Evolutionary conservation across 2,113 vertebrate species (phyloP).

Genomic region (Polypterus bichir): DNA sequence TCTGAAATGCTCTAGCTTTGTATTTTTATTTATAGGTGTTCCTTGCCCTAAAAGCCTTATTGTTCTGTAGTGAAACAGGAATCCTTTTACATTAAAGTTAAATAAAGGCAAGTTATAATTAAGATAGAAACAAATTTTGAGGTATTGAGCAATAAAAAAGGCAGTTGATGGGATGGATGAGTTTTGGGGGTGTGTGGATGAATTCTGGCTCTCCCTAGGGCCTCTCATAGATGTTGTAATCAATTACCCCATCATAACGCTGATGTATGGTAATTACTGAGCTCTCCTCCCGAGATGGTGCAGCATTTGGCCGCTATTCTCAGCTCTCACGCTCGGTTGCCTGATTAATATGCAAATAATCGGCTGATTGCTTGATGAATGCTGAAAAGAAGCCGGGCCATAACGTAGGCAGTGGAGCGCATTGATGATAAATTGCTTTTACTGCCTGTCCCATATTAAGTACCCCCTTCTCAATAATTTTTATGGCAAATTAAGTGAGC

Average conservation of each 20-base stretch:
- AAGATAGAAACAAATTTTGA: no score
- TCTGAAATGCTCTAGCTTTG: no score
- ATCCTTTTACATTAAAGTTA: no score
- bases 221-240: constrained; percentile 75
- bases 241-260: constrained; percentile 83
- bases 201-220: constrained; percentile 54
- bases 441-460: constrained; percentile 78
- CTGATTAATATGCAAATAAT: constrained; percentile 92
- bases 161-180: no score
- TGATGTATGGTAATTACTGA: constrained; percentile 84
- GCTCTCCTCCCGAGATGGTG: constrained; percentile 65
- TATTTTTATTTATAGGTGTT: no score
- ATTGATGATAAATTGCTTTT: constrained; percentile 78
- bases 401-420: constrained; percentile 55
- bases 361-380: constrained; percentile 75
- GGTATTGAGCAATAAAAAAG: no score
- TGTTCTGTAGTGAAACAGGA: no score
- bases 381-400: constrained; percentile 61
- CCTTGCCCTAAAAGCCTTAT: no score
- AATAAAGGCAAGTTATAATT: no score
- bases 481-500: constrained; percentile 72
- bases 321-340: constrained; percentile 64
- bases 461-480: constrained; percentile 64
- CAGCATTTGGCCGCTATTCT: constrained; percentile 59
- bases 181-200: constrained; percentile 30